Conservation (phyloP, 2,888 invertebrate species). For the Lysandra bellargus region DNA sequence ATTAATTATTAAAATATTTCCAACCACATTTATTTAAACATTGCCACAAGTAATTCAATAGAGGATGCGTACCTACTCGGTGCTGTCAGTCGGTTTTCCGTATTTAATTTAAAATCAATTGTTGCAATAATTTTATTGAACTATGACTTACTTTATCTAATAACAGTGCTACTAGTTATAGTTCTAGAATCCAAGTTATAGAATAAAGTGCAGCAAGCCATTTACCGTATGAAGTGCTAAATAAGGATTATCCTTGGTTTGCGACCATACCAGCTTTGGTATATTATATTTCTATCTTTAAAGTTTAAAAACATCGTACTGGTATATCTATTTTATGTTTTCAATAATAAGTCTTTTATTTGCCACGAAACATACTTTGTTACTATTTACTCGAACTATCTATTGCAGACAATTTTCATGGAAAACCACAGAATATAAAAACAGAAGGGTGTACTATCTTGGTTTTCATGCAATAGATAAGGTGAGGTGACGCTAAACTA, state of each 20-base stretch:
- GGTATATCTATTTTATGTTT: no score
- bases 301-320: no score
- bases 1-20: background rate
- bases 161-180: background rate
- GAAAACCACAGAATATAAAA: constrained; percentile 38
- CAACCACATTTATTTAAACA: background rate
- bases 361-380: background rate
- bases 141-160: background rate
- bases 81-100: background rate
- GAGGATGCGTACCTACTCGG: background rate
- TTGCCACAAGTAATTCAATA: background rate
- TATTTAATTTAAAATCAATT: background rate
- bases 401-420: constrained; percentile 37
- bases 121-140: constrained; percentile 2
- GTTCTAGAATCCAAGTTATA: background rate
- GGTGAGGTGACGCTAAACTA: constrained; percentile 35
- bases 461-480: constrained; percentile 54
- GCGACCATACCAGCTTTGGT: no score
- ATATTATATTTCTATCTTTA: no score
- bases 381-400: constrained; percentile 11
- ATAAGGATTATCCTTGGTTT: background rate
- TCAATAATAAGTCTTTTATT: background rate
- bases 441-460: constrained; percentile 48
- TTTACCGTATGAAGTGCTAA: background rate
- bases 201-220: background rate